A percentile compares a stretch with the other conserved stretches of the same genome.
Evolutionary conservation across 2,113 vertebrate species (phyloP).

Genomic region (Melanotaenia duboulayi): DNA sequence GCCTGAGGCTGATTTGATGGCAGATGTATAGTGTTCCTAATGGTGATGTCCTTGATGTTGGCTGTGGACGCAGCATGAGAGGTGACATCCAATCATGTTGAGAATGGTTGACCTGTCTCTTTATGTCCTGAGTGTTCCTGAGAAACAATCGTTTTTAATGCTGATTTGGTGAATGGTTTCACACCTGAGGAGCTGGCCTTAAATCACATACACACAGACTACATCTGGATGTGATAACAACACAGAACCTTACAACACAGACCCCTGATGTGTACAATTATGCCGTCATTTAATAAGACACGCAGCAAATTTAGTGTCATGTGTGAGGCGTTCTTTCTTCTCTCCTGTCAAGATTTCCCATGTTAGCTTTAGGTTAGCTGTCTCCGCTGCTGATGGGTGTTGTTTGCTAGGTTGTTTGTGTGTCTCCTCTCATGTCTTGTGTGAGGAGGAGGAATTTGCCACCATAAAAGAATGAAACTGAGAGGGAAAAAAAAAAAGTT

Average conservation of each 20-base stretch:
- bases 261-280: constrained; percentile 73
- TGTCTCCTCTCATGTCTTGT: constrained; percentile 69
- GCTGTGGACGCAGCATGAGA: constrained; percentile 70
- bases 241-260: constrained; percentile 47
- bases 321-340: constrained; percentile 63
- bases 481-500: constrained; percentile 67
- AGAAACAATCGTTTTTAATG: constrained; percentile 67
- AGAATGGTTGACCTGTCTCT: constrained; percentile 68
- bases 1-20: constrained; percentile 70
- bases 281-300: constrained; percentile 72
- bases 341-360: constrained; percentile 71
- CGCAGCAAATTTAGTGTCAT: constrained; percentile 67
- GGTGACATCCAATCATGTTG: constrained; percentile 76
- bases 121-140: constrained; percentile 69
- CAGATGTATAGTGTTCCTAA: constrained; percentile 67
- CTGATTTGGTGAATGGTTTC: constrained; percentile 47
- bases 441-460: constrained; percentile 72
- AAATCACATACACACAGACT: constrained; percentile 41
- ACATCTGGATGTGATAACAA: constrained; percentile 46
- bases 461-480: constrained; percentile 74
- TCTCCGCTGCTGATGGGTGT: constrained; percentile 64
- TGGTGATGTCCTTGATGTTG: constrained; percentile 71
- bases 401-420: constrained; percentile 77
- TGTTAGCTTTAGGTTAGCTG: constrained; percentile 74
- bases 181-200: constrained; percentile 57